Evolutionary conservation across 2,797 vertebrate species (phyloP).

Genomic region (Danio tinwini): DNA sequence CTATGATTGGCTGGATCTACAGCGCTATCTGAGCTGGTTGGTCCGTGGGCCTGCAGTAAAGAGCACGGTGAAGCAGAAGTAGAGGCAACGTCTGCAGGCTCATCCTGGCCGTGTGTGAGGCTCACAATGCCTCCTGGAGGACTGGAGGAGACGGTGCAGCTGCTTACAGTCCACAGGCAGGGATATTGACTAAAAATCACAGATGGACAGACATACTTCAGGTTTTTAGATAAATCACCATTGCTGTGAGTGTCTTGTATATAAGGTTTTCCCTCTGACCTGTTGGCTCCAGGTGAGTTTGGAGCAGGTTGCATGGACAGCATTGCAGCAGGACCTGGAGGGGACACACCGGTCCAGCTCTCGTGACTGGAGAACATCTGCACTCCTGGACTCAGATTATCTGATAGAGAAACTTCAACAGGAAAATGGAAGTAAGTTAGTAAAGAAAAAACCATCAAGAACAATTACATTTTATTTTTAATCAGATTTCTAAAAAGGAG

Average conservation of each 20-base stretch:
- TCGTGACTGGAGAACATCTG: conserved; percentile 84
- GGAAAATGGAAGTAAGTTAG: neutral
- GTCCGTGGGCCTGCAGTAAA: conserved; percentile 71
- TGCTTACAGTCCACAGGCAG: conserved; percentile 90
- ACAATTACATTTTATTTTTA: too few relatives aligned
- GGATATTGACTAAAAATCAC: conserved; percentile 83
- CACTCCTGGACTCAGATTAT: conserved; percentile 75
- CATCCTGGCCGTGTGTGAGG: conserved; percentile 69
- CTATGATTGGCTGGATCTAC: conserved; percentile 75
- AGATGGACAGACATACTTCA: neutral
- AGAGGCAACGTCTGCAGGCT: conserved; percentile 69
- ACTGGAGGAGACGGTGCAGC: conserved; percentile 76
- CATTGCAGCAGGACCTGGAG: conserved; percentile 78
- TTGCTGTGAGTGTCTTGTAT: neutral
- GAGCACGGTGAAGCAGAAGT: conserved; percentile 72
- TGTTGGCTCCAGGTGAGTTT: conserved; percentile 74
- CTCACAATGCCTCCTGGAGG: conserved; percentile 67
- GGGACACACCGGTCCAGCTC: conserved; percentile 82
- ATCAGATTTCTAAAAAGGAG: too few relatives aligned
- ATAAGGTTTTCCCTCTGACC: conserved; percentile 53
- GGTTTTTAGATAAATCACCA: too few relatives aligned
- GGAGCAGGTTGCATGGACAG: conserved; percentile 75
- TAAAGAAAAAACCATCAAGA: too few relatives aligned
- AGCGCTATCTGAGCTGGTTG: conserved; percentile 76
- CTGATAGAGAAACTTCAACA: conserved; percentile 78